phyloP scores from a whole-genome alignment of 2,797 vertebrate genomes.

The Austrolebias charrua region DNA sequence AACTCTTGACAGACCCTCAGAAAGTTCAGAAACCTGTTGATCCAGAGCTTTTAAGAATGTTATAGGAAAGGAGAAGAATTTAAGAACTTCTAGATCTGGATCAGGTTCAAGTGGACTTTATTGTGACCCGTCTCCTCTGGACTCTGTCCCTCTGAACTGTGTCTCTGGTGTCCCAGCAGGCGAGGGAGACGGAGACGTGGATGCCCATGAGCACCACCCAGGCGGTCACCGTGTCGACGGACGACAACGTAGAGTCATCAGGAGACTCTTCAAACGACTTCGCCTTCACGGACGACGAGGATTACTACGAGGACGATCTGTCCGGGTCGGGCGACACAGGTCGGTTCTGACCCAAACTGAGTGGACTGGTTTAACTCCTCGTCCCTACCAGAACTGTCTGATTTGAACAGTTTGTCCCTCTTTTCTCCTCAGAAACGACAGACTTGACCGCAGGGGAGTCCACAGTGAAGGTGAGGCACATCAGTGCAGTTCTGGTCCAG shows the following conservation, averaged over 20 bases:
- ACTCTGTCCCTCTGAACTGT: conserved; percentile 33
- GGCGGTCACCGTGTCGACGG: conserved; percentile 28
- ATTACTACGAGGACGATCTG: conserved; percentile 40
- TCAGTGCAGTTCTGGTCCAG: neutral
- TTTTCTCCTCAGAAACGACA: conserved; percentile 33
- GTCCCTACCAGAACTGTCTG: neutral
- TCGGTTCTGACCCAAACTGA: conserved; percentile 20
- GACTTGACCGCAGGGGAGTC: neutral
- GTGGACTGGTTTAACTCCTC: too few relatives aligned
- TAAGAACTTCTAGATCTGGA: too few relatives aligned
- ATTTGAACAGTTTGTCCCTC: neutral
- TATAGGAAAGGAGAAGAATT: too few relatives aligned
- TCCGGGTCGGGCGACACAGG: conserved; percentile 88
- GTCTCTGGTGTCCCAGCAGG: conserved; percentile 78
- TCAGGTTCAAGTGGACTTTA: too few relatives aligned
- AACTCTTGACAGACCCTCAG: too few relatives aligned
- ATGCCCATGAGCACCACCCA: conserved; percentile 79
- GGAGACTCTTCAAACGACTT: conserved; percentile 80
- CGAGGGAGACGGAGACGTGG: conserved; percentile 93
- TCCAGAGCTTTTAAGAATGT: too few relatives aligned
- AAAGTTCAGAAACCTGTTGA: too few relatives aligned
- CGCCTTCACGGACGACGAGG: conserved; percentile 61
- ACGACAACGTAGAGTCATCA: conserved; percentile 71
- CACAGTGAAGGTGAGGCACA: conserved; percentile 51
- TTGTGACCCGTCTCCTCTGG: too few relatives aligned